phyloP scores from a whole-genome alignment of 2,888 invertebrate species.

The Melipona bicolor region DNA sequence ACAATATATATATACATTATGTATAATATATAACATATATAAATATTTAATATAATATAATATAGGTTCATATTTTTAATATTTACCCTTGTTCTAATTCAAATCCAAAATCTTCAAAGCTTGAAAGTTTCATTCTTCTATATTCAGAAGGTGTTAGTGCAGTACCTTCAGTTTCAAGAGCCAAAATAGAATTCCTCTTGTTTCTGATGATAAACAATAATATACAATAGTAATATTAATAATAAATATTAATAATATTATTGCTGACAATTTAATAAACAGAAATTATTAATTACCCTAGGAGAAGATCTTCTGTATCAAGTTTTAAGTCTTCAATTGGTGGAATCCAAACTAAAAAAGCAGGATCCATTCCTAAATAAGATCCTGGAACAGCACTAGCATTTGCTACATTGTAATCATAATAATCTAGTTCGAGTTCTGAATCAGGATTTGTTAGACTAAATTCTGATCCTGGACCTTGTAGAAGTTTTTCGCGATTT shows the following conservation, averaged over 20 bases:
- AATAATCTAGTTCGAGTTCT: slow-evolving; percentile 94
- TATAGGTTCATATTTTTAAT: not conserved
- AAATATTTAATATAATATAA: not conserved
- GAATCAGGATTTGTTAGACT: slow-evolving; percentile 90
- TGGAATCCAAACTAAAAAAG: slow-evolving; percentile 94
- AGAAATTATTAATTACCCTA: slow-evolving; percentile 30
- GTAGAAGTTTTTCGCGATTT: slow-evolving; percentile 89
- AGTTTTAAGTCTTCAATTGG: slow-evolving; percentile 86
- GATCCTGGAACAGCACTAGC: slow-evolving; percentile 93
- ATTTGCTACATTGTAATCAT: slow-evolving; percentile 95
- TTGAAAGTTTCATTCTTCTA: slow-evolving; percentile 63
- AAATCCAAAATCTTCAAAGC: slow-evolving; percentile 50
- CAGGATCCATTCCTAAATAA: slow-evolving; percentile 95
- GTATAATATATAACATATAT: too few relatives aligned
- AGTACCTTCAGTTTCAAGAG: slow-evolving; percentile 74
- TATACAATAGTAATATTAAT: not conserved
- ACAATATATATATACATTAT: too few relatives aligned
- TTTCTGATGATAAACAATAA: slow-evolving; percentile 8
- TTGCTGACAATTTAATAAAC: not conserved
- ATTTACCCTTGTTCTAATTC: slow-evolving; percentile 44
- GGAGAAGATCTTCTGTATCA: slow-evolving; percentile 39
- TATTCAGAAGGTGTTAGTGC: slow-evolving; percentile 78
- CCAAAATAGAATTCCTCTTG: slow-evolving; percentile 53
- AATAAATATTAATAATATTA: not conserved
- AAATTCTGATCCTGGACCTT: slow-evolving; percentile 90